Percentiles rank a stretch among this genome's conserved stretches.
These are phyloP conservation scores for Pristionchus japonicus DNA, from an alignment of 2,888 invertebrate species.

Conservation along the genomic window DNA sequence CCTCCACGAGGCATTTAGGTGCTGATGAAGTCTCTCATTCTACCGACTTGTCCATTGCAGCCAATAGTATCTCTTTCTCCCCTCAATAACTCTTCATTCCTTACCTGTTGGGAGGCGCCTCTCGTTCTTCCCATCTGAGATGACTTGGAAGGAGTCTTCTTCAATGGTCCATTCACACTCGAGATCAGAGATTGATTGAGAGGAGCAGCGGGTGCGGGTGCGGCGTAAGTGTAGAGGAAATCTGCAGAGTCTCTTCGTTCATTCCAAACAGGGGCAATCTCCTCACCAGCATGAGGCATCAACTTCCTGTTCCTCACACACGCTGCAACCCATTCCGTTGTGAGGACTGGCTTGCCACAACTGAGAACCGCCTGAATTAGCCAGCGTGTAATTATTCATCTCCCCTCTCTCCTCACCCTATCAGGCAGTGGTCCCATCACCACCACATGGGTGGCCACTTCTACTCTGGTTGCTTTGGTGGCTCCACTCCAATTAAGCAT, in stretches of 20 bases:
- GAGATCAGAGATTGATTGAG: slow-evolving; percentile 28
- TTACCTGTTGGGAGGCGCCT: neutral
- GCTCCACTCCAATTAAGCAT: slow-evolving; percentile 53
- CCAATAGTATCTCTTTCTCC: neutral
- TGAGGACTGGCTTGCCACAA: slow-evolving; percentile 49
- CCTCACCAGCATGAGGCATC: slow-evolving; percentile 50
- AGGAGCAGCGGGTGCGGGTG: neutral
- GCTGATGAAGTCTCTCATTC: neutral
- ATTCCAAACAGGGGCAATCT: neutral
- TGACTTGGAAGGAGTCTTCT: slow-evolving; percentile 6
- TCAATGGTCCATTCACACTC: slow-evolving; percentile 36
- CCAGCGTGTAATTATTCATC: too few relatives aligned
- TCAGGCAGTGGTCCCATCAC: slow-evolving; percentile 45
- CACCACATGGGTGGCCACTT: slow-evolving; percentile 57
- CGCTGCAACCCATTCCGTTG: slow-evolving; percentile 53
- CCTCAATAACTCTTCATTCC: neutral
- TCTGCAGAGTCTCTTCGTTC: neutral
- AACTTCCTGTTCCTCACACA: slow-evolving; percentile 51
- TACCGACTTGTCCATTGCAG: neutral
- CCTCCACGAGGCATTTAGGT: slow-evolving; percentile 13
- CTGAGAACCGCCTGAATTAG: neutral
- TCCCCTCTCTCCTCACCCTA: slow-evolving; percentile 5
- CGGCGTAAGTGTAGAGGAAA: neutral
- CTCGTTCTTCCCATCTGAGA: neutral
- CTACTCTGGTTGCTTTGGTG: slow-evolving; percentile 51